These are phyloP conservation scores for Hemiscyllium ocellatum DNA, from an alignment of 2,113 vertebrate species.

Conservation along the genomic window DNA sequence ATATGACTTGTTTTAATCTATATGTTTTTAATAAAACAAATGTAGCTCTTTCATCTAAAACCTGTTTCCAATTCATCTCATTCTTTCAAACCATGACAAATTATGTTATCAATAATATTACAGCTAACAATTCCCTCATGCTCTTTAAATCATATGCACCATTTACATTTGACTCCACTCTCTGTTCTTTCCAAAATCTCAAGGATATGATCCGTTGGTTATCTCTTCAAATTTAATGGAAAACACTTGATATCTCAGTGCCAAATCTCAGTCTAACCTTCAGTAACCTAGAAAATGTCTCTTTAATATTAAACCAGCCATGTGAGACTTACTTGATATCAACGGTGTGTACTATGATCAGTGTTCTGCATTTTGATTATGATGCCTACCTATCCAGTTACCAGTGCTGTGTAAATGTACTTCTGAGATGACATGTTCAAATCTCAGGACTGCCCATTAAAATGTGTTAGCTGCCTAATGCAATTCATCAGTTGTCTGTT, in stretches of 20 bases:
- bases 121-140: not conserved
- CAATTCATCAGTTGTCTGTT: constrained; percentile 13
- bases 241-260: not conserved
- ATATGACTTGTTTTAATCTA: constrained; percentile 7
- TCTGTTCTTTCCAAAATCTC: not conserved
- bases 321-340: not conserved
- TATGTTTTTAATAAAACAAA: not conserved
- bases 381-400: not conserved
- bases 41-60: not conserved
- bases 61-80: not conserved
- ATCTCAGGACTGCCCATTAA: not conserved
- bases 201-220: not conserved
- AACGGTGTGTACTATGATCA: not conserved
- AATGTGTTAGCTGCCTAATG: constrained; percentile 25
- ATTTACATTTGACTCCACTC: not conserved
- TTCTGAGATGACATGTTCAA: not conserved
- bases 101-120: not conserved
- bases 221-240: not conserved
- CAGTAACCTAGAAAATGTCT: not conserved
- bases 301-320: not conserved
- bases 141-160: not conserved
- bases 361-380: not conserved
- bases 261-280: not conserved
- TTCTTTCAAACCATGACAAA: not conserved
- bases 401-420: not conserved